Evolutionary conservation across 2,797 vertebrate species (phyloP).

Genomic region (Ptychobarbus kaznakovi): DNA sequence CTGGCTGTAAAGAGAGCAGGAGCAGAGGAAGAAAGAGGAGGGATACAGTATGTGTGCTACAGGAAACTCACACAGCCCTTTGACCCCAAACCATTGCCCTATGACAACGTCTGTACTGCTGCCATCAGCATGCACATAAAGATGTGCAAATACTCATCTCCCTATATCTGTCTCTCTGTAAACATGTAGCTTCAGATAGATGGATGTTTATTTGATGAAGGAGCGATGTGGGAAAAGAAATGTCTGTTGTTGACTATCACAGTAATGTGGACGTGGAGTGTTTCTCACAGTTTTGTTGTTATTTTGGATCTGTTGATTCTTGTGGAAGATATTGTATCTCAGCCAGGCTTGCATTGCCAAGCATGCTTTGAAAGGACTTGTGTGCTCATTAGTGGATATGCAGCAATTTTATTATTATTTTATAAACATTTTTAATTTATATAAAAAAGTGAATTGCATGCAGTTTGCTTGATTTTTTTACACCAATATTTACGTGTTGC

Average conservation of each 20-base stretch:
- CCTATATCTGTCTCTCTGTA: not conserved
- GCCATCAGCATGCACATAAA: slow-evolving; percentile 17
- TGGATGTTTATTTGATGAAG: not conserved
- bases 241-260: not conserved
- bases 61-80: slow-evolving; percentile 66
- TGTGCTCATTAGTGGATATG: not conserved
- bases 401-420: not conserved
- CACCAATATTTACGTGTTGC: not conserved
- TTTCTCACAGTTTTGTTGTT: slow-evolving; percentile 15
- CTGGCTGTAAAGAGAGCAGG: slow-evolving; percentile 69
- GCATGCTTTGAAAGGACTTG: not conserved
- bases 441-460: not conserved
- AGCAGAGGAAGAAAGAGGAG: slow-evolving; percentile 68
- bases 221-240: not conserved
- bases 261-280: not conserved
- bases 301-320: slow-evolving; percentile 12
- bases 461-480: not conserved
- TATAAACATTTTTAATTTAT: no score
- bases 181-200: not conserved
- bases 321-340: not conserved
- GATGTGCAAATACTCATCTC: slow-evolving; percentile 12
- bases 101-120: slow-evolving; percentile 42
- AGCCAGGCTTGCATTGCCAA: not conserved
- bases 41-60: slow-evolving; percentile 58
- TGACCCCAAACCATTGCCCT: slow-evolving; percentile 51